These are phyloP conservation scores for Rhinoptilus africanus DNA, from an alignment of 2,113 vertebrate genomes.

Conservation along the genomic window DNA sequence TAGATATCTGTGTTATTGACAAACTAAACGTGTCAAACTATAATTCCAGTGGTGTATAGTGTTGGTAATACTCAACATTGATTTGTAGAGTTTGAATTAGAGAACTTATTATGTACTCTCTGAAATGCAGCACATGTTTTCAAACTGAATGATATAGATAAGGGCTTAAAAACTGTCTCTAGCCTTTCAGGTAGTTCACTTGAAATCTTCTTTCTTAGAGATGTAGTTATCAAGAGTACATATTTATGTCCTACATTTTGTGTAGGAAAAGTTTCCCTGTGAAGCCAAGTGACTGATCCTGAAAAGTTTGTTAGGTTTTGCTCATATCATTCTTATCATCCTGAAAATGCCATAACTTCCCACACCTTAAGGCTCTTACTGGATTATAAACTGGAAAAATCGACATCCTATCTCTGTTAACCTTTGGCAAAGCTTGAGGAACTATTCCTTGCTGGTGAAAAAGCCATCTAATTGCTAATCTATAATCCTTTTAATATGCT, in stretches of 20 bases:
- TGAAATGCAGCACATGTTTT: conserved; percentile 16
- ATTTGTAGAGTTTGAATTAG: conserved; percentile 40
- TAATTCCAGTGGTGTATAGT: background rate
- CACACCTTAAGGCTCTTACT: conserved; percentile 48
- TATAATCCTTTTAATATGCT: conserved; percentile 96
- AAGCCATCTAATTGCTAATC: conserved; percentile 97
- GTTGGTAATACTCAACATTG: conserved; percentile 13
- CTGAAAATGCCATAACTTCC: conserved; percentile 53
- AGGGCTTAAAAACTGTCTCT: background rate
- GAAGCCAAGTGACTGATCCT: conserved; percentile 6
- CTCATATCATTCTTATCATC: conserved; percentile 31
- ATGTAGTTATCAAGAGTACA: background rate
- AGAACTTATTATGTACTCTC: conserved; percentile 2
- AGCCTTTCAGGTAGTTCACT: background rate
- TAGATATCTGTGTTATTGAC: conserved; percentile 19
- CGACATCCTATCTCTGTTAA: conserved; percentile 76
- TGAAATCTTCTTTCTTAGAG: background rate
- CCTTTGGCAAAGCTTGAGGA: conserved; percentile 77
- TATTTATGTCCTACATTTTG: background rate
- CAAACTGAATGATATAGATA: background rate
- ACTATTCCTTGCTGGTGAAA: conserved; percentile 79
- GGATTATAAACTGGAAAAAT: conserved; percentile 76
- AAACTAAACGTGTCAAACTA: conserved; percentile 24
- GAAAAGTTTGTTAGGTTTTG: conserved; percentile 27
- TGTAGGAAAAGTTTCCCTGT: background rate